Base-by-base conservation (phyloP, 1,140 invertebrate species). In the Acromyrmex charruanus region DNA sequence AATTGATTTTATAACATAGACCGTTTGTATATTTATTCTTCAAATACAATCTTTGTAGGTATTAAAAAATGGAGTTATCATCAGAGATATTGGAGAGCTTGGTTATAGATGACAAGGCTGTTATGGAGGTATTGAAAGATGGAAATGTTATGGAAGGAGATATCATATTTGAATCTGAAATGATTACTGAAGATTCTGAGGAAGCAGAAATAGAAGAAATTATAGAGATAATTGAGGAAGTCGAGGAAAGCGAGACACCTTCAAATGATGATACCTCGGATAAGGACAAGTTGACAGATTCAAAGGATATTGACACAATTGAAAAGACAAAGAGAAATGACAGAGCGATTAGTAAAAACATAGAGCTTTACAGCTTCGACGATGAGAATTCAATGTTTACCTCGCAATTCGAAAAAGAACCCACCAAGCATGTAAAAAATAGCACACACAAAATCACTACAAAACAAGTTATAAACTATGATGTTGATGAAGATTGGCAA, bases 401-500 rank as follows among this genome's bases (percentile, higher is more conserved):
- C 18, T 14, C 39, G 5, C 39, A 74, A 10, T 44, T 71, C 14
- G 65, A 91, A 14, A 65, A 88, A 6, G 55, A 72, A 3, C 21
- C 55, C 0, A 28, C 63, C 14, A 81, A 86, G 2, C 25, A 31
- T n/a, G 39, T 10, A 59, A 71, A 81, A 21, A 61, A 49, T 18
- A 49, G 18, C 0, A 39, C 16, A 0, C 18, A 85, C 2, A 80
- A 88, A 18, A 61, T 0, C 6, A 86, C 9, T 39, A 85, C 68
- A 7, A 93, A 94, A 25, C 87, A 90, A 66, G 65, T 93, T 39
- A 85, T 94, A 58, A 81, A 90, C 1, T 95, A 95, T 35, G 93
- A 95, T 85, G 91, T 93, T 2, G 92, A 93, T 14, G 94, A 94
- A 44, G 95, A 95, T 77, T 95, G 94, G 94, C 93, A 94, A 63